Conservation (phyloP, 2,888 invertebrate species). For the Prenolepis imparis region DNA sequence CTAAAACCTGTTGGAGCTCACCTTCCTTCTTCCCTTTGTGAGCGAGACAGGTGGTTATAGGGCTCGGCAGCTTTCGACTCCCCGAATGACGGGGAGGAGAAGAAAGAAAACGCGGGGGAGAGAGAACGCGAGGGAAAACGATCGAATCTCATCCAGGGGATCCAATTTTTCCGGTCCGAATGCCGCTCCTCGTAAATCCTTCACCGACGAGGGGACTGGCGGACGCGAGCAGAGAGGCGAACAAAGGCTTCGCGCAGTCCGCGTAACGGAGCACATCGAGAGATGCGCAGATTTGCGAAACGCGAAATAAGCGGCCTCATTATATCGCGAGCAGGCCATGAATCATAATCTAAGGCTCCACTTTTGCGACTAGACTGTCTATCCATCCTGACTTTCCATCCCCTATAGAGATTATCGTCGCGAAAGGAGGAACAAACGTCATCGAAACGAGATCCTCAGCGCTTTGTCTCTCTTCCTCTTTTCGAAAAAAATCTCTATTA, state of each 20-base stretch:
- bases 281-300: slow-evolving; percentile 56
- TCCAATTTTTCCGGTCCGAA: slow-evolving; percentile 49
- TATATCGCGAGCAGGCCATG: slow-evolving; percentile 55
- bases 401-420: neutral
- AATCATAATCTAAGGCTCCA: slow-evolving; percentile 52
- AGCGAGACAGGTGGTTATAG: slow-evolving; percentile 68
- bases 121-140: slow-evolving; percentile 46
- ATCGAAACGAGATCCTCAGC: neutral
- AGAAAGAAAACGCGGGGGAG: slow-evolving; percentile 44
- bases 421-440: neutral
- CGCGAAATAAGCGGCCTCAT: slow-evolving; percentile 41
- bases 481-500: neutral
- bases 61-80: slow-evolving; percentile 59
- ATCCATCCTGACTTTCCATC: neutral
- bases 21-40: slow-evolving; percentile 64
- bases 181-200: slow-evolving; percentile 51
- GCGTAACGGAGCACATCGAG: slow-evolving; percentile 32
- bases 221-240: neutral
- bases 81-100: slow-evolving; percentile 43
- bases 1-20: slow-evolving; percentile 66
- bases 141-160: neutral
- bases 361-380: slow-evolving; percentile 33
- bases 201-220: slow-evolving; percentile 9
- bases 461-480: neutral
- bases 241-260: slow-evolving; percentile 42